Conservation (phyloP, 2,797 vertebrate genomes). For the Tangara arthus region DNA sequence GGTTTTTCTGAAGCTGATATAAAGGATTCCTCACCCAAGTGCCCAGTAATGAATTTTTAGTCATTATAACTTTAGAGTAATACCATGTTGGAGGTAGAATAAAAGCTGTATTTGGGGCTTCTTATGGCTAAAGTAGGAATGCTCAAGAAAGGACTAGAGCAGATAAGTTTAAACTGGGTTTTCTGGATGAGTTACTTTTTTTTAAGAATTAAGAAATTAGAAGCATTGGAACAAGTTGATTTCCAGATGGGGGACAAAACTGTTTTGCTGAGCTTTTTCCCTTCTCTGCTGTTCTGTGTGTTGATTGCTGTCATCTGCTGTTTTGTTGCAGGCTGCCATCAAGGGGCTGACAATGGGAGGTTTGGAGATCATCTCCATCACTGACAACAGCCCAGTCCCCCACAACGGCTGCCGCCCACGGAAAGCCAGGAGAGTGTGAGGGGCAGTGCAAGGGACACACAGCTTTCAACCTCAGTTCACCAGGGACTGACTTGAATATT, state of each 20-base stretch:
- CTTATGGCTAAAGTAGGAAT: not conserved
- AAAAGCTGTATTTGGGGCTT: not conserved
- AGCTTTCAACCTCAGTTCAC: not conserved
- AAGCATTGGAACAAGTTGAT: not conserved
- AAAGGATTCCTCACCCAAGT: not conserved
- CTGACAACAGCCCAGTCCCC: conserved; percentile 91
- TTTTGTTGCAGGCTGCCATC: conserved; percentile 84
- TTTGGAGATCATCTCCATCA: conserved; percentile 92
- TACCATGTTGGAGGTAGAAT: not conserved
- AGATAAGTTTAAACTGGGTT: not conserved
- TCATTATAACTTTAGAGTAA: not conserved
- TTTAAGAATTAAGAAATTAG: not conserved
- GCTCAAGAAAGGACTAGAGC: not conserved
- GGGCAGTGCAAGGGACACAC: not conserved
- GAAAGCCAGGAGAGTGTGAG: conserved; percentile 84
- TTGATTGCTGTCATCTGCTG: not conserved
- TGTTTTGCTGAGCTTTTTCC: not conserved
- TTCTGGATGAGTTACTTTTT: not conserved
- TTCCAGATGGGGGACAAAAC: not conserved
- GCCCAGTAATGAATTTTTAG: not conserved
- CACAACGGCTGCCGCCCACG: conserved; percentile 96
- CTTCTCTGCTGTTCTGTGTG: not conserved
- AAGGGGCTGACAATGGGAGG: conserved; percentile 93
- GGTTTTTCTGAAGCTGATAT: not conserved
- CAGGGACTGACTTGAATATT: not conserved